phyloP scores from a whole-genome alignment of 2,113 vertebrate genomes.

The Anarrhichthys ocellatus region DNA sequence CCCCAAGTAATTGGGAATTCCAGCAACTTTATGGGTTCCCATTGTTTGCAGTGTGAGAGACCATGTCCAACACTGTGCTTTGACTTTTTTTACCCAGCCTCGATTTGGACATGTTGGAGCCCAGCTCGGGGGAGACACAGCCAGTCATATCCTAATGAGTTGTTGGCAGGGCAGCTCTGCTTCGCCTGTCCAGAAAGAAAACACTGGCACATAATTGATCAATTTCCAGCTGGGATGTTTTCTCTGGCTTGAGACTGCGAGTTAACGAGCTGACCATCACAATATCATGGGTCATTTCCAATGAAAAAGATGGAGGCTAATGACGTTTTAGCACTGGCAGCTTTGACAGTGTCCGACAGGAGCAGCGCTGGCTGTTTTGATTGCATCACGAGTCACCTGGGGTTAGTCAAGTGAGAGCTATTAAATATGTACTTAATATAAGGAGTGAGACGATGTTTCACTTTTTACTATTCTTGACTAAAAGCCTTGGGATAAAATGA shows the following conservation, averaged over 20 bases:
- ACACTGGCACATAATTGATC: conserved; percentile 65
- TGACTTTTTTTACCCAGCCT: conserved; percentile 19
- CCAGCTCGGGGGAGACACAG: conserved; percentile 38
- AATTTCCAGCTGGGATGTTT: conserved; percentile 64
- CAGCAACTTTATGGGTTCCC: background rate
- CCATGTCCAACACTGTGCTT: background rate
- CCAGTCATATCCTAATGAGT: conserved; percentile 64
- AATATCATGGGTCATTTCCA: conserved; percentile 39
- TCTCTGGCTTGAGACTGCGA: conserved; percentile 54
- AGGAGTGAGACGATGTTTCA: background rate
- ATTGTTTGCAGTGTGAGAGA: conserved; percentile 27
- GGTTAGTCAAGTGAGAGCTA: background rate
- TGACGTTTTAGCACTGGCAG: conserved; percentile 51
- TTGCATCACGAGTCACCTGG: background rate
- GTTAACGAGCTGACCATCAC: conserved; percentile 67
- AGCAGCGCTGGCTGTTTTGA: conserved; percentile 9
- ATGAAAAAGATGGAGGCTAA: conserved; percentile 33
- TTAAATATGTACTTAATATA: background rate
- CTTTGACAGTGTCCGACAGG: conserved; percentile 23
- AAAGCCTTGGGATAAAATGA: background rate
- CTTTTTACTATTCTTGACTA: background rate
- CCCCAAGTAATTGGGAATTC: background rate
- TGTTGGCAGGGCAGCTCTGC: conserved; percentile 38
- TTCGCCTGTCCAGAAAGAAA: conserved; percentile 45
- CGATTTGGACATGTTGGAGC: conserved; percentile 33